Conservation (phyloP, 1,140 invertebrate genomes). For the Colletes latitarsis region DNA sequence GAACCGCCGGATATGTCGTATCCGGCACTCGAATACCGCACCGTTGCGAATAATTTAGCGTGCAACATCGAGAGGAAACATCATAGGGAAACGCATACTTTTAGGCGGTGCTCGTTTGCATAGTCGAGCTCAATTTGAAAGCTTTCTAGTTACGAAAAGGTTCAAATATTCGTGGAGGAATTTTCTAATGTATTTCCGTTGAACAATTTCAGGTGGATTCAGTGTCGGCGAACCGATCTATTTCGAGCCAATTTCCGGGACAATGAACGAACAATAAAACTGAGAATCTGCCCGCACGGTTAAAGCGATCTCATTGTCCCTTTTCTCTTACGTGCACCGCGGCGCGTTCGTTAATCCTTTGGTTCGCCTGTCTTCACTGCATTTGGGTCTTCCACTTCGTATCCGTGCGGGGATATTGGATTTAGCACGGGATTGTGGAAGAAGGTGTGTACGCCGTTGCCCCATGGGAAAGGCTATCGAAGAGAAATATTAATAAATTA, state of each 20-base stretch:
- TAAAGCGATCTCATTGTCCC: neutral
- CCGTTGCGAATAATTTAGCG: neutral
- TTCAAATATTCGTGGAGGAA: neutral
- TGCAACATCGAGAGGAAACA: slow-evolving; percentile 1
- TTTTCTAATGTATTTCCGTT: neutral
- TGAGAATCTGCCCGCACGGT: neutral
- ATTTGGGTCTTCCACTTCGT: slow-evolving; percentile 78
- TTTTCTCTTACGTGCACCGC: neutral
- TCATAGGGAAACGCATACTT: neutral
- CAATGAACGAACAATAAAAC: neutral
- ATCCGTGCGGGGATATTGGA: slow-evolving; percentile 82
- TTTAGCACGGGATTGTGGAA: slow-evolving; percentile 84
- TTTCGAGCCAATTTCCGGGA: slow-evolving; percentile 1
- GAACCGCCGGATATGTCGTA: slow-evolving; percentile 14
- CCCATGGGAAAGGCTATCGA: slow-evolving; percentile 84
- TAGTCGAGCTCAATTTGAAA: neutral
- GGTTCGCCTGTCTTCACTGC: slow-evolving; percentile 23
- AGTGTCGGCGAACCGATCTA: neutral
- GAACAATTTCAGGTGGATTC: neutral
- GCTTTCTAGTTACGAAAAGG: neutral
- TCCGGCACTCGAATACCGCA: slow-evolving; percentile 23
- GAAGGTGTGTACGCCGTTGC: slow-evolving; percentile 83
- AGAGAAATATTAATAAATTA: slow-evolving; percentile 43
- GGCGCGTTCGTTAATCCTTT: slow-evolving; percentile 10
- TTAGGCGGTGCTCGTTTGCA: no score